Evolutionary conservation across 2,888 invertebrate genomes (phyloP), one percentile per base, ranked within the genome.

Genomic region (Caenorhabditis sp.): DNA sequence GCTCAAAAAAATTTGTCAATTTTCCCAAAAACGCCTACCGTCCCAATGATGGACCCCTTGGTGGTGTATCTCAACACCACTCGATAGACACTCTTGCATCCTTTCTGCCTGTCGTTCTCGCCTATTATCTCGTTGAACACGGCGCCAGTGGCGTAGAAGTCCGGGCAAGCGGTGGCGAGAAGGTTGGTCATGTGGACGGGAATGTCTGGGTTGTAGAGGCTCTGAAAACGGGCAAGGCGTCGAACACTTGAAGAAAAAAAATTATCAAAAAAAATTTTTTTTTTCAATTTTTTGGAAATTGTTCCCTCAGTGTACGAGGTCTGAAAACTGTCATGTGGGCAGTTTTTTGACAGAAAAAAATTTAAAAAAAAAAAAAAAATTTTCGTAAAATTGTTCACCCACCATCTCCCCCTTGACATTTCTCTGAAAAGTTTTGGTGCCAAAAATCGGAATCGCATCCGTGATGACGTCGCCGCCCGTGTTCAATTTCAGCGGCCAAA

Each of bases 131-230:
- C 31, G 35, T 1, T 22, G 38, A 79, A 79, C 1, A 26, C 10
- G 47, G 61, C 54, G 7, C 79, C 79, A 5, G 69, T 79, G 6
- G 79, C 79, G 19, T 79, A 79, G 14, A 79, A 79, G 10, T 64
- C 79, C 0, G 79, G 79, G n/a, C 70, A 54, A 16, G 26, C 41
- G 5, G 41, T 44, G 22, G 79, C 79, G 28, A 79, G 54, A 31
- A 79, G 28, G 44, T 79, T 79, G 6, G 35, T 31, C 7, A 24
- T 14, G 47, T 79, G 79, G 2, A 70, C 54, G 5, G 59, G 47
- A 54, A 28, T 12, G 5, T 44, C 19, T 2, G 38, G 58, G 26
- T 47, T 49, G 7, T 49, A 24, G 22, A 51, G 35, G 38, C 10
- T 22, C 63, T 63, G 51, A 35, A 63, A 38, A 38, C 12, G 12